A percentile compares a stretch with the other conserved stretches of the same genome.
Evolutionary conservation across 2,888 invertebrate species (phyloP).

Genomic region (Protonemura montana): DNA sequence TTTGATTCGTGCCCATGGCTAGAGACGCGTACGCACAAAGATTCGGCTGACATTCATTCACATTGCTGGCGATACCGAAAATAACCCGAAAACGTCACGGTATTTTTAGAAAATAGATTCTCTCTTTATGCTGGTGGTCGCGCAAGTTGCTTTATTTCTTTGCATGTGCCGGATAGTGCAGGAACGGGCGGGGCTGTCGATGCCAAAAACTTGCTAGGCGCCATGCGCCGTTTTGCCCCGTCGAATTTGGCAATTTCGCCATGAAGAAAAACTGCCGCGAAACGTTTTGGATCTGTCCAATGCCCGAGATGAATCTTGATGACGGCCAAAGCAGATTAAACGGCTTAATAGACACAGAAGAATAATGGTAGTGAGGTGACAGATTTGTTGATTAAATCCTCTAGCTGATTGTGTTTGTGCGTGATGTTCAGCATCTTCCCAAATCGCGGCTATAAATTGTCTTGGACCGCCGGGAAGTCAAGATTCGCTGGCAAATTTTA

Average conservation of each 20-base stretch:
- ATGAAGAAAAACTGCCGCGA: not conserved
- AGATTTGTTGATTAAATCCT: not conserved
- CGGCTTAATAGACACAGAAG: not conserved
- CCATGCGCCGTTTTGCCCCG: not conserved
- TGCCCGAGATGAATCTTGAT: not conserved
- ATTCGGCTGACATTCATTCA: conserved; percentile 38
- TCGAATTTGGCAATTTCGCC: not conserved
- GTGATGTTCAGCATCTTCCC: not conserved
- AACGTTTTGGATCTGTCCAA: not conserved
- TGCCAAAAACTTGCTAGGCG: conserved; percentile 8
- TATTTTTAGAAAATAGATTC: conserved; percentile 33
- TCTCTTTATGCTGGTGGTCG: conserved; percentile 12
- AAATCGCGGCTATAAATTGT: not conserved
- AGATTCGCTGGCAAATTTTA: not conserved
- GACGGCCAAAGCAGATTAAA: not conserved
- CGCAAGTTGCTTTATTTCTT: not conserved
- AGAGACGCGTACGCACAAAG: conserved; percentile 24
- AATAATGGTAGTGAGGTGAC: not conserved
- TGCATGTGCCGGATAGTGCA: not conserved
- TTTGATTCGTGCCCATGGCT: not conserved
- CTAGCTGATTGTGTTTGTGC: not conserved
- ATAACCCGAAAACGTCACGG: conserved; percentile 34
- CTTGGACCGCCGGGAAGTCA: not conserved
- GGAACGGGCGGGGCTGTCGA: not conserved
- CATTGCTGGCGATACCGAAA: conserved; percentile 37